These are phyloP conservation scores for Anaspis maculata DNA, from an alignment of 2,888 invertebrate species.

Conservation along the genomic window DNA sequence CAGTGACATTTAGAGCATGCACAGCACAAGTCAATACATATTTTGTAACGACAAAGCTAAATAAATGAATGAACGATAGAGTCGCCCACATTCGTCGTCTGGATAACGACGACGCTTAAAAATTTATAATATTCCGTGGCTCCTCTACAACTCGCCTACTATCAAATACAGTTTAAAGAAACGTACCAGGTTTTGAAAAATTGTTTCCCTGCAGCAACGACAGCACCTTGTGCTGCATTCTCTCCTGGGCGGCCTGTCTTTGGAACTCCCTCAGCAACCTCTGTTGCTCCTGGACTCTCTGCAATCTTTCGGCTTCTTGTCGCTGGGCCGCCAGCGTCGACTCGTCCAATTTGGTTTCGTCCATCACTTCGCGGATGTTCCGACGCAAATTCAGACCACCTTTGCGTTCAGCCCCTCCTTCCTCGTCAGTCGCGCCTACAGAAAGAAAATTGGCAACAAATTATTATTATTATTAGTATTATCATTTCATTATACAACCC, in stretches of 20 bases:
- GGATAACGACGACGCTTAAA: no score
- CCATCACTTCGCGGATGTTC: slow-evolving; percentile 89
- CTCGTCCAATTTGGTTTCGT: slow-evolving; percentile 86
- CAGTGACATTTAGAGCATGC: no score
- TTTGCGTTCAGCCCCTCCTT: slow-evolving; percentile 26
- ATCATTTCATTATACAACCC: neutral
- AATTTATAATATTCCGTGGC: no score
- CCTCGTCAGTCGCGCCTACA: slow-evolving; percentile 29
- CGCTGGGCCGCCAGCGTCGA: slow-evolving; percentile 87
- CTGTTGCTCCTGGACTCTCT: slow-evolving; percentile 79
- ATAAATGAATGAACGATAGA: no score
- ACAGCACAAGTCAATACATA: no score
- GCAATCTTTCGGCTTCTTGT: slow-evolving; percentile 82
- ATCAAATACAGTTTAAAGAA: no score
- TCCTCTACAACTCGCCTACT: neutral
- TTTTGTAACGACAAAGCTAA: no score
- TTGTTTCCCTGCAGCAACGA: slow-evolving; percentile 63
- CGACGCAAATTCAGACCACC: slow-evolving; percentile 57
- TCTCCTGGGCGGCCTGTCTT: slow-evolving; percentile 67
- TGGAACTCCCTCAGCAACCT: slow-evolving; percentile 74
- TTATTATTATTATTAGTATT: neutral
- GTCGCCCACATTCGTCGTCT: no score
- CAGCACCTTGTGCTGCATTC: slow-evolving; percentile 61
- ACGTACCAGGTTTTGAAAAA: slow-evolving; percentile 33
- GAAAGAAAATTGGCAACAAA: slow-evolving; percentile 13